Evolutionary conservation across 2,113 vertebrate species (phyloP), one percentile per base, ranked within the genome.

Genomic region (Emydocephalus ijimae): DNA sequence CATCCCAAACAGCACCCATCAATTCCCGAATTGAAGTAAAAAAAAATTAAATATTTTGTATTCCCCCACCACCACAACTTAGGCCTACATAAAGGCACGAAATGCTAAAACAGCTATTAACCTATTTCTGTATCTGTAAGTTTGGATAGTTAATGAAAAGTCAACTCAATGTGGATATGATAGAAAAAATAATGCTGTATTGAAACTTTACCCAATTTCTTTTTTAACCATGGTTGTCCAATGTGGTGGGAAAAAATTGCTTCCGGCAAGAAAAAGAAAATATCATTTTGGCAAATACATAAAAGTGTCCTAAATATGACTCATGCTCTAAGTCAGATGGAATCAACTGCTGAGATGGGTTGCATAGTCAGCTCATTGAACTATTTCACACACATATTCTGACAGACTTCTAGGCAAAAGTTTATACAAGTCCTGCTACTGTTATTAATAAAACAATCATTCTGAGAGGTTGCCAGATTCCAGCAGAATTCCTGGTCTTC

Each of bases 21-120:
- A 81, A 43, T 9, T 81, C 18, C 15, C 74, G 6, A 81, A 39
- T 20, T 20, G 15, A 81, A 39, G 18, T 21, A 81, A 81, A 81
- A 39, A 20, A 7, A 26, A 52, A 12, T 52, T 39, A 8, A 81
- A 20, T 81, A 39, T 39, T 81, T 18, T 74, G 15, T 81, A 21
- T 81, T 81, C 8, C 0, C 0, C 11, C 26, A 3, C 57, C 7
- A 8, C 3, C 0, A 3, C 2, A 5, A 81, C 34, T 34, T 21
- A 81, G 34, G 34, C 18, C 18, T 43, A 81, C 3, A 8, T 43
- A 81, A 81, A 81, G 34, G 34, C 74, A 81, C 1, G 0, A 21
- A 43, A 43, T 81, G 3, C 74, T 81, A 39, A 81, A 81, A 81
- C 34, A 81, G 20, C 6, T 43, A 21, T 81, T 81, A 20, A 43